Evolutionary conservation across 2,113 vertebrate genomes (phyloP).

Genomic region (Ahaetulla prasina): DNA sequence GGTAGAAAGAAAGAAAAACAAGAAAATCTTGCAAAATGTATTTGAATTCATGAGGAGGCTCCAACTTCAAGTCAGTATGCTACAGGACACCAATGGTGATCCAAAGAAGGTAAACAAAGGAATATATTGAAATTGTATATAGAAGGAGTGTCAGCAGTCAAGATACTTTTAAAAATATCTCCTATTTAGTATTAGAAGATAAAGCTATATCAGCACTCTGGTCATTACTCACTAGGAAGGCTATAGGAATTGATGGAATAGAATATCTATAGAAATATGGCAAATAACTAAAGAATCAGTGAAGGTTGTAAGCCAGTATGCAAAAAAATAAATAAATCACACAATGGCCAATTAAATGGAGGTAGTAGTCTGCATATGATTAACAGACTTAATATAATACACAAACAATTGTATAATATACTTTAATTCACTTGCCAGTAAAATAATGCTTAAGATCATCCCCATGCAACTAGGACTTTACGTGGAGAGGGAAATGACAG

Average conservation of each 20-base stretch:
- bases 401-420: background rate
- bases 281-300: background rate
- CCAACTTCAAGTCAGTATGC: background rate
- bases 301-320: background rate
- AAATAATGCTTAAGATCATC: background rate
- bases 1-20: background rate
- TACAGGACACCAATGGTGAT: background rate
- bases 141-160: background rate
- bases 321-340: background rate
- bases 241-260: background rate
- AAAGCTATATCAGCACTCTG: background rate
- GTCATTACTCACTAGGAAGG: background rate
- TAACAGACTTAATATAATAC: background rate
- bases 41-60: background rate
- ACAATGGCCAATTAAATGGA: background rate
- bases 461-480: background rate
- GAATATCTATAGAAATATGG: background rate
- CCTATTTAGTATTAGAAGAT: background rate
- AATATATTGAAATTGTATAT: background rate
- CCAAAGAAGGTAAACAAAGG: background rate
- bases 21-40: background rate
- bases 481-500: background rate
- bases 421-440: background rate
- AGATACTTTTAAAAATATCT: background rate
- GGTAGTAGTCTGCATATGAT: background rate